Conservation (phyloP, 1,140 invertebrate species). For the Neodiprion fabricii region DNA sequence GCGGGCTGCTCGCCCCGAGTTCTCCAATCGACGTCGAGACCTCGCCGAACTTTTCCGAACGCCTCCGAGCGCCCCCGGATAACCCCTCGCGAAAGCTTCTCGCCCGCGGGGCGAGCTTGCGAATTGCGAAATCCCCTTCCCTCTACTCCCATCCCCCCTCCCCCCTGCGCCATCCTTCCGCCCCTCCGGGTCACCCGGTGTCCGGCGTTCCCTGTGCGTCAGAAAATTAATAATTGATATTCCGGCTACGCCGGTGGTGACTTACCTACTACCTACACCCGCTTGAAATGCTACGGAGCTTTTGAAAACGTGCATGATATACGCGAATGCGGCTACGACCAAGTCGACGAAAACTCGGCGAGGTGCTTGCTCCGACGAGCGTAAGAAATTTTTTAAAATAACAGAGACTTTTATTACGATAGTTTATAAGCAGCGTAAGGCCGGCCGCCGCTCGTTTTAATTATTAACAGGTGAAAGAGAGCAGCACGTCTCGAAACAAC, state of each 20-base stretch:
- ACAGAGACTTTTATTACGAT: too few relatives aligned
- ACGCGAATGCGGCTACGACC: too few relatives aligned
- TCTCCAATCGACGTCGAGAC: background rate
- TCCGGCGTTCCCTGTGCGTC: background rate
- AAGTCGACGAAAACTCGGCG: too few relatives aligned
- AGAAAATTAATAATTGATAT: slow-evolving; percentile 4
- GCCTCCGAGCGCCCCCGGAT: slow-evolving; percentile 23
- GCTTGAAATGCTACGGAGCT: too few relatives aligned
- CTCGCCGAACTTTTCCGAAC: background rate
- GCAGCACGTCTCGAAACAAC: too few relatives aligned
- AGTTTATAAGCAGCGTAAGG: too few relatives aligned
- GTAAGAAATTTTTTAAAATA: too few relatives aligned
- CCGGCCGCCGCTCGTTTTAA: too few relatives aligned
- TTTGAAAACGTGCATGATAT: too few relatives aligned
- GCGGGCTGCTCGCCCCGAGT: slow-evolving; percentile 13
- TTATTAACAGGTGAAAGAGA: too few relatives aligned
- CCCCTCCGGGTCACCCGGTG: background rate
- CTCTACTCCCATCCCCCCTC: slow-evolving; percentile 46
- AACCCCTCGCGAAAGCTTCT: slow-evolving; percentile 13
- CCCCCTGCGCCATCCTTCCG: slow-evolving; percentile 26
- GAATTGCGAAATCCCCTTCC: slow-evolving; percentile 35
- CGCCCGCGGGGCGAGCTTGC: slow-evolving; percentile 30
- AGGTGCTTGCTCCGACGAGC: too few relatives aligned
- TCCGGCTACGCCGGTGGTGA: background rate
- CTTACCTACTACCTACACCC: background rate